Percentiles rank a stretch among this genome's conserved stretches.
Conservation (phyloP, 2,113 vertebrate genomes). For the Rhinoptilus africanus region DNA sequence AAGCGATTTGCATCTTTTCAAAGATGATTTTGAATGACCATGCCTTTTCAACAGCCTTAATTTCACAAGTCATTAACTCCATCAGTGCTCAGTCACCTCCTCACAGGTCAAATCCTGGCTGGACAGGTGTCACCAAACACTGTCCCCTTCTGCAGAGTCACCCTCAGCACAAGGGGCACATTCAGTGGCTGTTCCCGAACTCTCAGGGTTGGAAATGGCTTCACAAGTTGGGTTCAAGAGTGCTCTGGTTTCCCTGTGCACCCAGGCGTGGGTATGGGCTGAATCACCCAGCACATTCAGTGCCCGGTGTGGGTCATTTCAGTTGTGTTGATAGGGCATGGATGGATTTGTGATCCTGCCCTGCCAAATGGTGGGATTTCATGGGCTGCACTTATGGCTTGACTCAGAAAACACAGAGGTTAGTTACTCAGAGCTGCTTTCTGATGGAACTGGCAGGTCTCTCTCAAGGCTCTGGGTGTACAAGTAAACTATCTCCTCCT, state of each 20-base stretch:
- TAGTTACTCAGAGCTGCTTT: neutral
- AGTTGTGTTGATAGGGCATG: neutral
- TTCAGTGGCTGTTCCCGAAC: neutral
- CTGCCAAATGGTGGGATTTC: neutral
- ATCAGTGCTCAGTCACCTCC: neutral
- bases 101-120: neutral
- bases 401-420: neutral
- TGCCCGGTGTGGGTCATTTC: accelerated
- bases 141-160: neutral
- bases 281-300: neutral
- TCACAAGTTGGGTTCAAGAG: neutral
- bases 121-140: neutral
- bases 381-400: neutral
- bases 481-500: neutral
- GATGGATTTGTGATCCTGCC: neutral
- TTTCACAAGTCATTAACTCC: neutral
- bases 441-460: neutral
- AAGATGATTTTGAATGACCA: neutral
- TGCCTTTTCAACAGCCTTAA: neutral
- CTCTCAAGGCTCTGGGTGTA: neutral
- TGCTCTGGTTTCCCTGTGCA: neutral
- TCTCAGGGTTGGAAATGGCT: neutral
- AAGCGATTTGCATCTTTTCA: neutral
- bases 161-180: neutral
- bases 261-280: neutral